Conservation (phyloP, 2,797 vertebrate species). For the Cynodonichthys magdalenae region DNA sequence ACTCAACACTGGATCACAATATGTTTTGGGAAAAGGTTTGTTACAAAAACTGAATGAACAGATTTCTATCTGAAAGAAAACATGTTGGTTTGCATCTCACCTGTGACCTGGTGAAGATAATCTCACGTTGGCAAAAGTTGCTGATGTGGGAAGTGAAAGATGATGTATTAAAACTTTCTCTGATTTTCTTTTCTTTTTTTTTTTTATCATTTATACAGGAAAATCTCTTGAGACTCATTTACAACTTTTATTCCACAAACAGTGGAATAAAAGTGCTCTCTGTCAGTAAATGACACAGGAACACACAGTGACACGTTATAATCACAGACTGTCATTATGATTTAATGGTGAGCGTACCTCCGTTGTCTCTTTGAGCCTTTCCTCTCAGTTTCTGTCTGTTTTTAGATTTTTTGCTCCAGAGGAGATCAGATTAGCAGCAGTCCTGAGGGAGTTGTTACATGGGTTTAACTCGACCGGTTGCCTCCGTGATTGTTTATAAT, state of each 20-base stretch:
- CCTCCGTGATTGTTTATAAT: conserved; percentile 28
- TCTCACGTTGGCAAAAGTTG: background rate
- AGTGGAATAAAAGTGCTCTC: conserved; percentile 8
- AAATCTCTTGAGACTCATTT: conserved; percentile 11
- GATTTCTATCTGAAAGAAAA: background rate
- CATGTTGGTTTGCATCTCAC: background rate
- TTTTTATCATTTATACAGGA: too few species aligned
- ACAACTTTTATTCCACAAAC: conserved; percentile 1
- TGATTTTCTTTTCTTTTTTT: too few species aligned
- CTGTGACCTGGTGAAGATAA: conserved; percentile 10
- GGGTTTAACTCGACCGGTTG: conserved; percentile 41
- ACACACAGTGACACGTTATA: conserved; percentile 12
- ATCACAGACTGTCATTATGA: conserved; percentile 31
- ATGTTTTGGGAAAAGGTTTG: background rate
- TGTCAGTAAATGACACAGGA: conserved; percentile 21
- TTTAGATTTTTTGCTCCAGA: conserved; percentile 12
- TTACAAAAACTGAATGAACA: background rate
- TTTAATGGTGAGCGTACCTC: conserved; percentile 15
- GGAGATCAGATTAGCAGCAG: conserved; percentile 35
- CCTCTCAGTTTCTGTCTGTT: background rate
- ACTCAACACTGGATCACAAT: too few species aligned
- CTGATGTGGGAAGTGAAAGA: background rate
- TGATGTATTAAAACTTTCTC: conserved; percentile 4
- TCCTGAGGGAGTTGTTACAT: conserved; percentile 39
- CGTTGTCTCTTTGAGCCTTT: conserved; percentile 1